phyloP scores from a whole-genome alignment of 2,888 invertebrate genomes.

The Eupithecia subumbrata region DNA sequence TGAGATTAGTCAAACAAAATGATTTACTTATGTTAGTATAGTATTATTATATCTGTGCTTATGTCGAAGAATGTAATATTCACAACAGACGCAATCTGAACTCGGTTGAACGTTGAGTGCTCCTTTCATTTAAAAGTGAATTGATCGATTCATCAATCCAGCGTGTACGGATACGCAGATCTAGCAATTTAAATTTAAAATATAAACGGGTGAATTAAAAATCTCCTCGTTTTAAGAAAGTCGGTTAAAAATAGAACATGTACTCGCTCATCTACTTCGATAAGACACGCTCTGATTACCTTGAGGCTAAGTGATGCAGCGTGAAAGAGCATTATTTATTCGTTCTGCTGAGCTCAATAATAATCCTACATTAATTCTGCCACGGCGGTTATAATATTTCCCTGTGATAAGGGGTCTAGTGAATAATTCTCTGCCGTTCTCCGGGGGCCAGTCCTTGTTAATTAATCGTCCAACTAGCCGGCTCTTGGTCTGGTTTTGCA shows the following conservation, averaged over 20 bases:
- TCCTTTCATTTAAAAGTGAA: neutral
- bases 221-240: neutral
- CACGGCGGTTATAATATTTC: slow-evolving; percentile 21
- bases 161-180: neutral
- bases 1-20: no score
- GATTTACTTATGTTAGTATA: no score
- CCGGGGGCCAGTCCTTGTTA: slow-evolving; percentile 64
- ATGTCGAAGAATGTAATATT: neutral
- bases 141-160: neutral
- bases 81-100: neutral
- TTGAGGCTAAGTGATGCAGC: neutral
- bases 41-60: no score
- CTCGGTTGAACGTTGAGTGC: neutral
- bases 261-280: neutral
- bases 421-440: slow-evolving; percentile 63
- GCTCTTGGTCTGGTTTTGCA: slow-evolving; percentile 54
- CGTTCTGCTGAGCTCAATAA: no score
- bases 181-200: neutral
- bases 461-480: slow-evolving; percentile 67
- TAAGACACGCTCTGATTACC: neutral
- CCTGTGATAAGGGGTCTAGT: slow-evolving; percentile 49
- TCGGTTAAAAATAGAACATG: neutral
- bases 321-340: no score
- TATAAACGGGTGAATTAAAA: neutral
- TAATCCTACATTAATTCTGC: slow-evolving; percentile 1